Percentiles rank a stretch among this genome's conserved stretches.
phyloP scores from a whole-genome alignment of 64 coral and sea anemone genomes.

The Trachythela sp. region DNA sequence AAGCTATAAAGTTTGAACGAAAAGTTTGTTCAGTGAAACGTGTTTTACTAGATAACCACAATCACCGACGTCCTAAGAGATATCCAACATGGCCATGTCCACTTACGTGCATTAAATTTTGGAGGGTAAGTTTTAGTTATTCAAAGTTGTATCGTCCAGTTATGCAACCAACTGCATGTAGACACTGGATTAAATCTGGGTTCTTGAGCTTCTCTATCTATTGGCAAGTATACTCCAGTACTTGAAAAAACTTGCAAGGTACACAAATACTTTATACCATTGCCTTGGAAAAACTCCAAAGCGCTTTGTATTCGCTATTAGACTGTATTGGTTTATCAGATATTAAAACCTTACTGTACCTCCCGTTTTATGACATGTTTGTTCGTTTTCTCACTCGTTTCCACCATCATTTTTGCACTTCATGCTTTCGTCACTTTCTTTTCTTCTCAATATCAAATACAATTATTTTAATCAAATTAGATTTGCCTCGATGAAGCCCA shows the following conservation, averaged over 20 bases:
- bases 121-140: conserved; percentile 57
- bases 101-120: conserved; percentile 72
- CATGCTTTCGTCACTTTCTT: background rate
- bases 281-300: background rate
- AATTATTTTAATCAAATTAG: conserved; percentile 11
- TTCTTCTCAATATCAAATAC: no score
- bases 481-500: conserved; percentile 99
- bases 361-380: no score
- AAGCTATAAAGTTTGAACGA: no score
- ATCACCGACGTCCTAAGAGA: conserved; percentile 57
- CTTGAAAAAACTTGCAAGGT: no score
- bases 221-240: no score
- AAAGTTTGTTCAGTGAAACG: background rate
- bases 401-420: background rate
- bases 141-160: no score
- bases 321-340: no score
- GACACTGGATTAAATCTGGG: no score
- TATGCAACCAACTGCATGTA: no score
- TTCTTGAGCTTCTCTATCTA: no score
- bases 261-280: no score
- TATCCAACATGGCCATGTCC: conserved; percentile 77
- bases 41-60: conserved; percentile 26
- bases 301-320: background rate
- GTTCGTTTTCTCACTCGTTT: background rate
- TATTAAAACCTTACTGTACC: no score